Percentiles rank a stretch among this genome's conserved stretches.
These are phyloP conservation scores for Eospalax fontanierii DNA, from an alignment of 2,797 vertebrate species.

Conservation along the genomic window DNA sequence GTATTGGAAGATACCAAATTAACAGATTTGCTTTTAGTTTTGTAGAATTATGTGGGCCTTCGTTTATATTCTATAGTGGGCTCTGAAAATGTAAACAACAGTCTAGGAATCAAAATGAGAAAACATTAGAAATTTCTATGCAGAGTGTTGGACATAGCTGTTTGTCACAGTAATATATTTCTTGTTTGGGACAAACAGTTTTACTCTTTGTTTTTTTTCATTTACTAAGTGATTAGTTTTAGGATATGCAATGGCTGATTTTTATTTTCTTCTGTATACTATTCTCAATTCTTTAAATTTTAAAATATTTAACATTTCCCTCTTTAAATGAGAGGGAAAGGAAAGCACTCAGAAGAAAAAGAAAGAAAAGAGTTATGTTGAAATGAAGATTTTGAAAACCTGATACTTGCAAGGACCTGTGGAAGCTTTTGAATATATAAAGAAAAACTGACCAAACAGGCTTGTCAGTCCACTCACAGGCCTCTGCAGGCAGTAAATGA, in stretches of 20 bases:
- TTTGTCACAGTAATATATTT: background rate
- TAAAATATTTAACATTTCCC: background rate
- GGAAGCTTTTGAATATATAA: slow-evolving; percentile 60
- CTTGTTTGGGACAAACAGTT: background rate
- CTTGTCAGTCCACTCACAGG: background rate
- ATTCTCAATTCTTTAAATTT: slow-evolving; percentile 33
- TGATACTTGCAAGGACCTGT: slow-evolving; percentile 40
- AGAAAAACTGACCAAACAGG: slow-evolving; percentile 58
- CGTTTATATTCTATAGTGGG: background rate
- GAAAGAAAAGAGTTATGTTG: slow-evolving; percentile 3
- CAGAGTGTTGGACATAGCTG: background rate
- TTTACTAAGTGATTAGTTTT: background rate
- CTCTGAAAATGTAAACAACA: background rate
- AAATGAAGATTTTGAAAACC: slow-evolving; percentile 55
- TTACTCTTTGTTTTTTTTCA: background rate
- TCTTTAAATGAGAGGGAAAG: background rate
- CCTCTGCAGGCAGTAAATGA: background rate
- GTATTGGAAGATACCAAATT: background rate
- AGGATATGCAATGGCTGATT: background rate
- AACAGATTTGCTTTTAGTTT: background rate
- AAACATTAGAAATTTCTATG: background rate
- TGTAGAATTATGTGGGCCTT: background rate
- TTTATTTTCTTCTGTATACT: background rate
- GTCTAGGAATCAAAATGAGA: background rate
- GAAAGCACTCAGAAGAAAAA: background rate